Evolutionary conservation across 2,888 invertebrate species (phyloP).

Genomic region (Pinctada fucata): DNA sequence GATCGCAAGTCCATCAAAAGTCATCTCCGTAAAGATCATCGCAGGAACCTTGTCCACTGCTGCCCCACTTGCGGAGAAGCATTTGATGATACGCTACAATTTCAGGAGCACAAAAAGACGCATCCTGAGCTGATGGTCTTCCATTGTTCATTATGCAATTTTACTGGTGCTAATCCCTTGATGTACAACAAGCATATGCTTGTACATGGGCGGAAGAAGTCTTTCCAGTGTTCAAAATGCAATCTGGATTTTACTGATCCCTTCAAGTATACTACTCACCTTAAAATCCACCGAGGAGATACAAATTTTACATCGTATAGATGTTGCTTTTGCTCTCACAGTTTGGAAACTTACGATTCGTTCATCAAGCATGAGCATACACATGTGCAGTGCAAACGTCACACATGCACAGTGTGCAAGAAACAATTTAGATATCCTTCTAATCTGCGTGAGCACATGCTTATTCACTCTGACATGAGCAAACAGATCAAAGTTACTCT

Average conservation of each 20-base stretch:
- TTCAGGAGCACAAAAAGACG: conserved; percentile 61
- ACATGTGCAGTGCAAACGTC: conserved; percentile 57
- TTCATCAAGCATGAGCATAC: conserved; percentile 65
- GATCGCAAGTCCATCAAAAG: conserved; percentile 61
- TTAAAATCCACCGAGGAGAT: conserved; percentile 60
- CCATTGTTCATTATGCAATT: conserved; percentile 58
- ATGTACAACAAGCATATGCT: conserved; percentile 63
- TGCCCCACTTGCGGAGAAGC: conserved; percentile 66
- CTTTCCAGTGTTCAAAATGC: conserved; percentile 59
- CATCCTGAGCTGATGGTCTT: conserved; percentile 62
- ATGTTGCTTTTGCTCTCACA: conserved; percentile 64
- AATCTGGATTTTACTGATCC: conserved; percentile 59
- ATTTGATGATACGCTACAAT: conserved; percentile 50
- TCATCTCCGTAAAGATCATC: conserved; percentile 63
- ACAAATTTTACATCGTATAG: conserved; percentile 49
- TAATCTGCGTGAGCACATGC: conserved; percentile 58
- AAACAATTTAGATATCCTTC: conserved; percentile 59
- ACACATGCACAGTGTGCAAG: conserved; percentile 55
- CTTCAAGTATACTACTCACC: conserved; percentile 62
- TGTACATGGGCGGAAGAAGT: conserved; percentile 51
- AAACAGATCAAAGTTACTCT: conserved; percentile 18
- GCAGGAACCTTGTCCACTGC: conserved; percentile 54
- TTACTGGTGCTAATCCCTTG: conserved; percentile 60
- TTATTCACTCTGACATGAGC: conserved; percentile 46
- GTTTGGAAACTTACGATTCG: conserved; percentile 57